phyloP scores from a whole-genome alignment of 2,113 vertebrate species.

The Serinus canaria region DNA sequence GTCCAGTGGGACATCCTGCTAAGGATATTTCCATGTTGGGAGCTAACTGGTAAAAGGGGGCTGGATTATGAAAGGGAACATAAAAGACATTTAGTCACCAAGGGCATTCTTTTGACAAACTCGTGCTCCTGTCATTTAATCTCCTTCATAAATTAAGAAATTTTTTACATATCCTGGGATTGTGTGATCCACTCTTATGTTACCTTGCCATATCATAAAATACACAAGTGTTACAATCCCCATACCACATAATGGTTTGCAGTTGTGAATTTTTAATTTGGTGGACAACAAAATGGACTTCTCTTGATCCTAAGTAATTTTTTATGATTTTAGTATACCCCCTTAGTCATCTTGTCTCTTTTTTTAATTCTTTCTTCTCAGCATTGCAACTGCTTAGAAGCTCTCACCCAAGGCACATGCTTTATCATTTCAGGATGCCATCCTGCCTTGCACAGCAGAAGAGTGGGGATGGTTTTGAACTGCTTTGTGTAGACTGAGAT shows the following conservation, averaged over 20 bases:
- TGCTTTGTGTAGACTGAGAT: neutral
- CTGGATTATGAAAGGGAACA: neutral
- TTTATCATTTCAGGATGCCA: neutral
- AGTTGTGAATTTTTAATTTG: neutral
- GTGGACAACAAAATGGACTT: neutral
- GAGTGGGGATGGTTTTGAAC: neutral
- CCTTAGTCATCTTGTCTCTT: neutral
- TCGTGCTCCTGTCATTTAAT: neutral
- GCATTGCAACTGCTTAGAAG: neutral
- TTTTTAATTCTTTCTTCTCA: neutral
- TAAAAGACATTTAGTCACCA: neutral
- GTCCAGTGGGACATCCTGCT: neutral
- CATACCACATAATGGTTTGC: rapidly evolving
- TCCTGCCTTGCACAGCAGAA: neutral
- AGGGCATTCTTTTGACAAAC: neutral
- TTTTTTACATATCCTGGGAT: neutral
- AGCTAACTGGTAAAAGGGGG: neutral
- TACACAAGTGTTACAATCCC: neutral
- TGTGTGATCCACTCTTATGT: neutral
- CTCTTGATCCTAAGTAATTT: neutral
- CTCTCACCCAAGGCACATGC: neutral
- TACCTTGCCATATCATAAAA: neutral
- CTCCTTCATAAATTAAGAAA: neutral
- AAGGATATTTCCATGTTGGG: neutral
- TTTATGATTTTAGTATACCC: neutral